phyloP scores from a whole-genome alignment of 2,888 invertebrate species.

The Esperia sulphurella region DNA sequence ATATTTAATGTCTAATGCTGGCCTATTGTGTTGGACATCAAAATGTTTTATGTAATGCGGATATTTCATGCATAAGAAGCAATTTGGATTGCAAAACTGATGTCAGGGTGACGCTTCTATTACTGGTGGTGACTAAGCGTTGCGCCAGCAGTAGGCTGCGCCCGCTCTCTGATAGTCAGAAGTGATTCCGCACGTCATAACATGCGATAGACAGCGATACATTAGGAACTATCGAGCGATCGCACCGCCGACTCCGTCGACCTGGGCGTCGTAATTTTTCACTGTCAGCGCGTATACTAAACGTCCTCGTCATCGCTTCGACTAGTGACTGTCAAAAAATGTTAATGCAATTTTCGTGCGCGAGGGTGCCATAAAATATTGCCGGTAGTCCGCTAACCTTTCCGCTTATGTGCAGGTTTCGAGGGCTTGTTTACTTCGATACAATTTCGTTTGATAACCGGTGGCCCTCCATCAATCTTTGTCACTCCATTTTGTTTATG shows the following conservation, averaged over 20 bases:
- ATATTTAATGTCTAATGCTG: slow-evolving; percentile 7
- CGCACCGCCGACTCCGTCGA: slow-evolving; percentile 47
- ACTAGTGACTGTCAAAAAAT: slow-evolving; percentile 72
- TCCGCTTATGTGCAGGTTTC: slow-evolving; percentile 28
- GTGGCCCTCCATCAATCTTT: slow-evolving; percentile 32
- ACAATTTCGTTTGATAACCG: slow-evolving; percentile 34
- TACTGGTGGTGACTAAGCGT: slow-evolving; percentile 55
- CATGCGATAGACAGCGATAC: slow-evolving; percentile 73
- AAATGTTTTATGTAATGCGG: slow-evolving; percentile 13
- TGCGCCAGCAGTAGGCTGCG: slow-evolving; percentile 32
- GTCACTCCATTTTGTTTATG: slow-evolving; percentile 33
- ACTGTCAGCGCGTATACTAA: slow-evolving; percentile 68
- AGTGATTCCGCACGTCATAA: slow-evolving; percentile 69
- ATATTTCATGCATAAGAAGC: slow-evolving; percentile 26
- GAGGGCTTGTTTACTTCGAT: slow-evolving; percentile 37
- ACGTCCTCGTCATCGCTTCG: slow-evolving; percentile 66
- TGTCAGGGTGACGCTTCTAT: slow-evolving; percentile 44
- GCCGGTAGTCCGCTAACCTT: slow-evolving; percentile 29
- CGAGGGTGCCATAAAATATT: slow-evolving; percentile 50
- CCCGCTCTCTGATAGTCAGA: slow-evolving; percentile 45
- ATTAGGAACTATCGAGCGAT: slow-evolving; percentile 72
- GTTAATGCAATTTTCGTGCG: slow-evolving; percentile 64
- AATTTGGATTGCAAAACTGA: slow-evolving; percentile 46
- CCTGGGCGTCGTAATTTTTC: slow-evolving; percentile 68
- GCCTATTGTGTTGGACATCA: neutral